phyloP scores from a whole-genome alignment of 2,888 invertebrate genomes.

The Nomada hirtipes region DNA sequence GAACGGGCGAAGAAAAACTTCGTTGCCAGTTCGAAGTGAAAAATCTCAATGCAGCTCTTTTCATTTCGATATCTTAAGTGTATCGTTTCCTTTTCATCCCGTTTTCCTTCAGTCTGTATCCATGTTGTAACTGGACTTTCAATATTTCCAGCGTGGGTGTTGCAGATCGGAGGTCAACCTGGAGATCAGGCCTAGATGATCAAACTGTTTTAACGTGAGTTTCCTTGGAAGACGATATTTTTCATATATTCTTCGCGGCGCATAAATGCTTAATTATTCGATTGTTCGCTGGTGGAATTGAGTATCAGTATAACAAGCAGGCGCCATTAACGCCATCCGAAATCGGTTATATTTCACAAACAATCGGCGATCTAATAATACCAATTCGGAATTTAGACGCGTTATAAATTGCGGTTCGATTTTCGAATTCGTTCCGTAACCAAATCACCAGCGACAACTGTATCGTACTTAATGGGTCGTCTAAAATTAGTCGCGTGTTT shows the following conservation, averaged over 20 bases:
- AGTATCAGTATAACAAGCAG: neutral
- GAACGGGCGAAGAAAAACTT: slow-evolving; percentile 31
- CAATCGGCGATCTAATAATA: neutral
- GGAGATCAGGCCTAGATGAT: slow-evolving; percentile 36
- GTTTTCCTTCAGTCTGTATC: no score
- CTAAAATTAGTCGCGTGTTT: slow-evolving; percentile 57
- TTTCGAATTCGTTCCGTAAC: slow-evolving; percentile 38
- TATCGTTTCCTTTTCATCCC: no score
- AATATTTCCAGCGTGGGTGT: slow-evolving; percentile 39
- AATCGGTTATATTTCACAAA: neutral
- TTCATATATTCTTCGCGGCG: no score
- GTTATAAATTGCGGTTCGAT: slow-evolving; percentile 30
- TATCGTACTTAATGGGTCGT: slow-evolving; percentile 37
- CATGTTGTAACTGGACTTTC: neutral
- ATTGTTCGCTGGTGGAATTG: neutral
- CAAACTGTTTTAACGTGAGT: slow-evolving; percentile 48
- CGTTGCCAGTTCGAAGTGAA: neutral
- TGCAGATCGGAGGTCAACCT: slow-evolving; percentile 37
- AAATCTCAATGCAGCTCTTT: no score
- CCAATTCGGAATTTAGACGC: neutral
- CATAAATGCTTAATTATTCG: neutral
- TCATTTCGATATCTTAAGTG: no score
- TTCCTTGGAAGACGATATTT: no score
- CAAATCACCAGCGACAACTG: slow-evolving; percentile 26
- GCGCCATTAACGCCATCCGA: neutral